Evolutionary conservation across 2,113 vertebrate species (phyloP).

Genomic region (Fulmarus glacialis): DNA sequence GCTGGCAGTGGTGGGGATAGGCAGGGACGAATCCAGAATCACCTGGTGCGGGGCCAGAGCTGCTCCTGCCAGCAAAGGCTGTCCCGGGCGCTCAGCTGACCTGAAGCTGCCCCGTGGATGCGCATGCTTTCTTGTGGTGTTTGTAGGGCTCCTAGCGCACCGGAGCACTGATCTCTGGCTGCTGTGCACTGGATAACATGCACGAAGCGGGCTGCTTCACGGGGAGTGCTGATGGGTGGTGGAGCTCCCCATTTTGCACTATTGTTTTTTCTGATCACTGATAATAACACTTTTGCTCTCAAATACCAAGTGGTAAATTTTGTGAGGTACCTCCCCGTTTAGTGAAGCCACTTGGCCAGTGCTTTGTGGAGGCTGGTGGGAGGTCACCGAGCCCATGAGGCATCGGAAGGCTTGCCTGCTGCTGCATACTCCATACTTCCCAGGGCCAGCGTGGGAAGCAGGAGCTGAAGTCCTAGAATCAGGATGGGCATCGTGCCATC

Average conservation of each 20-base stretch:
- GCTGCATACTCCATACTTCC: not conserved
- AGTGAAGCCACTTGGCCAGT: not conserved
- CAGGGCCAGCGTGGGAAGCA: not conserved
- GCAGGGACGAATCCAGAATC: not conserved
- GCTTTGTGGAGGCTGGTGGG: not conserved
- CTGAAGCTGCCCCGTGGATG: rapidly evolving
- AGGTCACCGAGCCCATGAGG: rapidly evolving
- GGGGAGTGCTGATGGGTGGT: no score
- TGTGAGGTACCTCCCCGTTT: not conserved
- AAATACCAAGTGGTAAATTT: not conserved
- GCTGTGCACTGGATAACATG: rapidly evolving
- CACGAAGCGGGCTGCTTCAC: rapidly evolving
- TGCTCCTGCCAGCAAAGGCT: not conserved
- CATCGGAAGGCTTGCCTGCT: rapidly evolving
- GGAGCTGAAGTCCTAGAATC: not conserved
- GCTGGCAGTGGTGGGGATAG: not conserved
- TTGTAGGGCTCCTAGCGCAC: not conserved
- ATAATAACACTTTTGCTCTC: not conserved
- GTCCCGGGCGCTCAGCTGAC: rapidly evolving
- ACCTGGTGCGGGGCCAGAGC: rapidly evolving
- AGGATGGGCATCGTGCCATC: rapidly evolving
- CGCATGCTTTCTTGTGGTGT: no score
- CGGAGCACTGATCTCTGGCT: not conserved
- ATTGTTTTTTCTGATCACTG: not conserved
- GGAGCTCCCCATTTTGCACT: not conserved